phyloP scores from a whole-genome alignment of 2,113 vertebrate species.

The Odocoileus hemionus region DNA sequence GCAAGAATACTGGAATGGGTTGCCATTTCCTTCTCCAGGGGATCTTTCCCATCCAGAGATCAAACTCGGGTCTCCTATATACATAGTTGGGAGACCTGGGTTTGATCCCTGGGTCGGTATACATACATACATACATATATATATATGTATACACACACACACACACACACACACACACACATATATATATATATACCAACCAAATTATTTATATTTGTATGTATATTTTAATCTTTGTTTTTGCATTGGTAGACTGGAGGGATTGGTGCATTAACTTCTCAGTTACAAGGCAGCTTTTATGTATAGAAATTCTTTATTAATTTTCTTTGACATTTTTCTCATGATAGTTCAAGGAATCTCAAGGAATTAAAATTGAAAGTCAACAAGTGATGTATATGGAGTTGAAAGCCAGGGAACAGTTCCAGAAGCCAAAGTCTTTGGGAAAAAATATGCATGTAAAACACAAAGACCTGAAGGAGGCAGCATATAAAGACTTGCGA shows the following conservation, averaged over 20 bases:
- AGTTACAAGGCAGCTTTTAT: neutral
- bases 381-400: neutral
- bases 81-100: neutral
- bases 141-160: neutral
- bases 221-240: neutral
- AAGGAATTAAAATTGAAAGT: neutral
- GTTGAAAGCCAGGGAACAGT: neutral
- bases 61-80: neutral
- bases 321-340: constrained; percentile 34
- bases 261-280: neutral
- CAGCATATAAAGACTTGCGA: accelerated
- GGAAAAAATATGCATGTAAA: neutral
- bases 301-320: neutral
- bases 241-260: neutral
- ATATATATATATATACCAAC: neutral
- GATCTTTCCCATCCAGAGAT: neutral
- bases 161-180: too few relatives aligned
- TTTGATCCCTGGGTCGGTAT: neutral
- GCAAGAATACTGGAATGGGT: neutral
- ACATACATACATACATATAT: neutral
- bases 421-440: neutral
- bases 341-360: neutral
- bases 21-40: neutral
- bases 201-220: neutral
- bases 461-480: neutral